These are phyloP conservation scores for Brachionus calyciflorus DNA, from an alignment of 1,140 invertebrate species.

Conservation along the genomic window DNA sequence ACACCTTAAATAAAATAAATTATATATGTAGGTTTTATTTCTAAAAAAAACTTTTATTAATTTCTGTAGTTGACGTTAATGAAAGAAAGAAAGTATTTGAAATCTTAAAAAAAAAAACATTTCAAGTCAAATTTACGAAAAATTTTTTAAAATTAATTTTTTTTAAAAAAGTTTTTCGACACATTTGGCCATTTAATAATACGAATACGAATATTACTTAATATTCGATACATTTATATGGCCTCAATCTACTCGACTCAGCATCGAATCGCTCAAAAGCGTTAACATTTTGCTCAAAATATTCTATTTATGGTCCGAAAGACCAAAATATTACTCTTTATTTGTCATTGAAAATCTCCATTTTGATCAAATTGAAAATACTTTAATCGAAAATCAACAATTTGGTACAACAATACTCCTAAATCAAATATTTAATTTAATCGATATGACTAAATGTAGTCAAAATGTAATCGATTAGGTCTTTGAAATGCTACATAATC, in stretches of 20 bases:
- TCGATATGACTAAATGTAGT: conserved; percentile 2
- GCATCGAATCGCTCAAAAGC: not conserved
- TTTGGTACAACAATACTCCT: not conserved
- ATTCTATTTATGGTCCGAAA: conserved; percentile 40
- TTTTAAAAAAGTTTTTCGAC: conserved; percentile 69
- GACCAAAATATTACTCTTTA: conserved; percentile 42
- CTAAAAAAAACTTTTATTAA: too few relatives aligned
- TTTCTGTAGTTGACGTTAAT: too few relatives aligned
- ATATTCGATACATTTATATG: conserved; percentile 76
- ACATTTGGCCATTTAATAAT: conserved; percentile 75
- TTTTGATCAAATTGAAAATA: conserved; percentile 50
- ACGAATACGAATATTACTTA: conserved; percentile 69
- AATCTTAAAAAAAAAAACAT: too few relatives aligned
- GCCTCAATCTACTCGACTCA: conserved; percentile 67
- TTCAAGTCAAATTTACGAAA: conserved; percentile 58
- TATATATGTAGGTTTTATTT: too few relatives aligned
- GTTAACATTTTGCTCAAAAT: conserved; percentile 46
- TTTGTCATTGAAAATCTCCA: not conserved
- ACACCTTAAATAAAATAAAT: too few relatives aligned
- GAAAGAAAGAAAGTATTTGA: too few relatives aligned
- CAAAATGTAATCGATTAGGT: conserved; percentile 31
- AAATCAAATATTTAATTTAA: not conserved
- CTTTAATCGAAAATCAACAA: not conserved
- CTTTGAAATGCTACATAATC: conserved; percentile 21
- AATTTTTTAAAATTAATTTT: not conserved